phyloP scores from a whole-genome alignment of 2,113 vertebrate species.

The Daubentonia madagascariensis region DNA sequence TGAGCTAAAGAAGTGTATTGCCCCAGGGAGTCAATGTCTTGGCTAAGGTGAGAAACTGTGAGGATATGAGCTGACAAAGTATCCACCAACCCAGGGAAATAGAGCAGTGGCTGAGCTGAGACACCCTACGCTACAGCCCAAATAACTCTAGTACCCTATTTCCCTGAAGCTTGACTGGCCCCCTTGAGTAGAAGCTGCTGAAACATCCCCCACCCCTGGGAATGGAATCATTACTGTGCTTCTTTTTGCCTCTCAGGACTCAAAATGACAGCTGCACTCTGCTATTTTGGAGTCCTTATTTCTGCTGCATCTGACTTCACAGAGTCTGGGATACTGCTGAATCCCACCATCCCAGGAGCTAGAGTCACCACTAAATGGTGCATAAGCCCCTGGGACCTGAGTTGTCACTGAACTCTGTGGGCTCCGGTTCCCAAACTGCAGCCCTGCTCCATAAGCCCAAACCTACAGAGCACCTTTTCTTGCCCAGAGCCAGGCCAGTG shows the following conservation, averaged over 20 bases:
- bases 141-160: not conserved
- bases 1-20: not conserved
- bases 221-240: not conserved
- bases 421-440: not conserved
- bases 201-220: not conserved
- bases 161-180: not conserved
- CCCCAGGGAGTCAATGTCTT: not conserved
- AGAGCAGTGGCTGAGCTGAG: not conserved
- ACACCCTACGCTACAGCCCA: not conserved
- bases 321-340: not conserved
- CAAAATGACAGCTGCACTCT: not conserved
- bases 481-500: too few relatives aligned
- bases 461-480: too few relatives aligned
- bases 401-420: not conserved
- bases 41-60: not conserved
- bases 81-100: not conserved
- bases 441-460: not conserved
- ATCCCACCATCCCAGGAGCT: not conserved
- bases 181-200: not conserved
- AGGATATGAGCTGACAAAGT: not conserved
- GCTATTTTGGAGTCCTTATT: too few relatives aligned
- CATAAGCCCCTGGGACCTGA: not conserved
- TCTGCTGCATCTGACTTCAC: not conserved
- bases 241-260: rapidly evolving
- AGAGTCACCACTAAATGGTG: not conserved